A percentile compares a stretch with the other conserved stretches of the same genome.
Evolutionary conservation across 23 tunicate genomes (phyloP).

Genomic region (Botrylloides violaceus): DNA sequence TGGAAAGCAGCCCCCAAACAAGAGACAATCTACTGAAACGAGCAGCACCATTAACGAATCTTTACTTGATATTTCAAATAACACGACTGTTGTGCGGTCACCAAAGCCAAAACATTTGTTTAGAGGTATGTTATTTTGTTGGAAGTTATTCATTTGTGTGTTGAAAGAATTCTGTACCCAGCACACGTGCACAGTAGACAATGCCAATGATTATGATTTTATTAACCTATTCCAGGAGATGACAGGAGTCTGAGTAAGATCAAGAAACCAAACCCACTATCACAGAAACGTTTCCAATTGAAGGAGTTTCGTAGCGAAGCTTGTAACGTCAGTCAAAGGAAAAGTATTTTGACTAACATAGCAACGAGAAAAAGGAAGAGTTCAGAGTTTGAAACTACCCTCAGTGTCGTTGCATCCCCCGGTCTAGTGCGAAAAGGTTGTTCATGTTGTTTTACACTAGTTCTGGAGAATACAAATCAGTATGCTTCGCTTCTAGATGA

Average conservation of each 20-base stretch:
- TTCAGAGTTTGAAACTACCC: background rate
- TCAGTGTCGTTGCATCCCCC: too few relatives aligned
- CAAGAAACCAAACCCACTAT: background rate
- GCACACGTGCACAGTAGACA: background rate
- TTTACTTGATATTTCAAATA: constrained; percentile 54
- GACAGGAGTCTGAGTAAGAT: too few relatives aligned
- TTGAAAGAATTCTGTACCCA: background rate
- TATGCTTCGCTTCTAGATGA: too few relatives aligned
- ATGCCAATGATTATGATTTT: background rate
- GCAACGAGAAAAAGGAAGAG: background rate
- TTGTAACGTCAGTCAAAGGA: background rate
- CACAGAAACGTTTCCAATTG: background rate
- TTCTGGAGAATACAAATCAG: too few relatives aligned
- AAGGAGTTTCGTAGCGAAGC: background rate
- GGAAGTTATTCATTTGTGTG: background rate
- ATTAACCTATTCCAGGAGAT: background rate
- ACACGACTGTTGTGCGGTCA: constrained; percentile 27
- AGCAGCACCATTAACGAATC: constrained; percentile 69
- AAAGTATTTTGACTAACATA: background rate
- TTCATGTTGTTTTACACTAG: too few relatives aligned
- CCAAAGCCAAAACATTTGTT: constrained; percentile 15
- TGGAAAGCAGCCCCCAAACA: constrained; percentile 49
- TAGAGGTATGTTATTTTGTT: constrained; percentile 1
- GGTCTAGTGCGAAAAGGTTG: too few relatives aligned
- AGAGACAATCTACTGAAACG: constrained; percentile 77